A percentile compares a stretch with the other conserved stretches of the same genome.
phyloP scores from a whole-genome alignment of 2,797 vertebrate species.

The Dendrocincla tyrannina region DNA sequence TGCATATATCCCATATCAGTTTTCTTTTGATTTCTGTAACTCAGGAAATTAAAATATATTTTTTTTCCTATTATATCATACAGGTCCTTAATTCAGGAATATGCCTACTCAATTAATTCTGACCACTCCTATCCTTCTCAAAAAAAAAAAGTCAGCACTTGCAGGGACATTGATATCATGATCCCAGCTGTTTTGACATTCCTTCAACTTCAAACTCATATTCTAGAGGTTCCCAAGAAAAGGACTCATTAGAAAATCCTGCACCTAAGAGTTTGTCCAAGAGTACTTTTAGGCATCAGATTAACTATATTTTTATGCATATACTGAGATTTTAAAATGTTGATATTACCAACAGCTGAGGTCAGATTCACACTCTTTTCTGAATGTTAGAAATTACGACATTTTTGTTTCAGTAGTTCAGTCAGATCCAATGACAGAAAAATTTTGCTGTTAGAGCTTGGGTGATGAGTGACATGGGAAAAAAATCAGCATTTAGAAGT shows the following conservation, averaged over 20 bases:
- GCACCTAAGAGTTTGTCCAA: background rate
- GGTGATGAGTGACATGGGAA: background rate
- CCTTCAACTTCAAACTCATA: background rate
- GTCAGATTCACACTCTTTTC: background rate
- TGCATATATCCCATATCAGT: background rate
- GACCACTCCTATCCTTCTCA: background rate
- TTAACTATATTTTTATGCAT: background rate
- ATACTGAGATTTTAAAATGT: background rate
- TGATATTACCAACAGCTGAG: background rate
- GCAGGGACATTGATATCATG: background rate
- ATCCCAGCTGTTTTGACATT: background rate
- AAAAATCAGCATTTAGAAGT: background rate
- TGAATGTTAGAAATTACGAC: background rate
- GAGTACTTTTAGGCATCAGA: background rate
- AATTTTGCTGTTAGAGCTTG: background rate
- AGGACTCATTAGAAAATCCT: background rate
- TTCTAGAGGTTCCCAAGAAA: background rate
- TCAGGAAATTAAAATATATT: background rate
- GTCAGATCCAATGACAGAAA: background rate
- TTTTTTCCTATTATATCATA: background rate
- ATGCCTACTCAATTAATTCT: background rate
- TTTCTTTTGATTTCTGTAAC: background rate
- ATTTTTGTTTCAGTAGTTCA: background rate
- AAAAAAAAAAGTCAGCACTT: background rate
- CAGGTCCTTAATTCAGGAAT: background rate